Percentiles rank a stretch among this genome's conserved stretches.
Evolutionary conservation across 2,888 invertebrate species (phyloP).

Genomic region (Hypena proboscidalis): DNA sequence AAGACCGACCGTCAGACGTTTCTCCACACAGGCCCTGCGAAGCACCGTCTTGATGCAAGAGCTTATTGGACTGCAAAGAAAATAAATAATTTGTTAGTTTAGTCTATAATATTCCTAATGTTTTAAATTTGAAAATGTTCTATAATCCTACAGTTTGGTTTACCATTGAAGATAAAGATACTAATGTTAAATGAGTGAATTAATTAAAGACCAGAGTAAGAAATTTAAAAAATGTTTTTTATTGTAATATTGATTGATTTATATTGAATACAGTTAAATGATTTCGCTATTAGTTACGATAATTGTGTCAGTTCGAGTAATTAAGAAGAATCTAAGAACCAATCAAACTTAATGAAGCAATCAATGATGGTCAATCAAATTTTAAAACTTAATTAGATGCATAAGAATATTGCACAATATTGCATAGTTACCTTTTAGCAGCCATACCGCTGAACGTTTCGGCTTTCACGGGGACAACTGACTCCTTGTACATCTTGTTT

Average conservation of each 20-base stretch:
- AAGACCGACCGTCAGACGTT: slow-evolving; percentile 87
- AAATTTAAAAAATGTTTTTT: too few species aligned
- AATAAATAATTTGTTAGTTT: slow-evolving; percentile 27
- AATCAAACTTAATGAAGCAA: slow-evolving; percentile 2
- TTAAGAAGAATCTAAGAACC: neutral
- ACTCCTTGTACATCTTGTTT: slow-evolving; percentile 75
- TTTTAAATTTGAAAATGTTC: neutral
- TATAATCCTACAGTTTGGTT: too few species aligned
- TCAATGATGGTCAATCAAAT: neutral
- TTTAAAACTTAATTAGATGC: neutral
- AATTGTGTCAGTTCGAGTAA: too few species aligned
- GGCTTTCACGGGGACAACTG: slow-evolving; percentile 75
- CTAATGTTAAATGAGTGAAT: too few species aligned
- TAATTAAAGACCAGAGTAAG: too few species aligned
- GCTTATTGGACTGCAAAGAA: slow-evolving; percentile 77
- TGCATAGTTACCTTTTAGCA: slow-evolving; percentile 73
- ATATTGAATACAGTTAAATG: too few species aligned
- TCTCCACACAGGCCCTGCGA: slow-evolving; percentile 81
- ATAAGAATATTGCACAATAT: slow-evolving; percentile 33
- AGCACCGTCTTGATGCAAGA: slow-evolving; percentile 83
- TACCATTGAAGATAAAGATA: too few species aligned
- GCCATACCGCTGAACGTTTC: slow-evolving; percentile 79
- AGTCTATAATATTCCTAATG: neutral
- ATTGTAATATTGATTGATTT: too few species aligned
- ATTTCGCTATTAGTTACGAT: too few species aligned